These are phyloP conservation scores for Melanerpes aurifrons DNA, from an alignment of 2,113 vertebrate species.

Conservation along the genomic window DNA sequence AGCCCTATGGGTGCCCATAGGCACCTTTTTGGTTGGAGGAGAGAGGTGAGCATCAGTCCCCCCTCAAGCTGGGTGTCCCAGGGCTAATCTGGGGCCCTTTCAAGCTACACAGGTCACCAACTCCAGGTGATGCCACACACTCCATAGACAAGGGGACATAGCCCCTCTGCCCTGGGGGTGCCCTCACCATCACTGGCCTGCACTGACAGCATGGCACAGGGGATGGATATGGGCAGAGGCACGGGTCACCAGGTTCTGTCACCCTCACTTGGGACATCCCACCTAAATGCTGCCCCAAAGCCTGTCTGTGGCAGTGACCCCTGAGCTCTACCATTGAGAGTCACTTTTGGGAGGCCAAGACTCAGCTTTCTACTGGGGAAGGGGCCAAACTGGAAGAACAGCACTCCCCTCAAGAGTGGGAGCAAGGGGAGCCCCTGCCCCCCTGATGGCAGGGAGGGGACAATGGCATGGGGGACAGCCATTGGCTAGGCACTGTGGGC, in stretches of 20 bases:
- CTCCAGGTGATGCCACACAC: too few species aligned
- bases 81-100: too few species aligned
- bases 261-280: background rate
- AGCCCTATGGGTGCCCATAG: background rate
- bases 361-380: background rate
- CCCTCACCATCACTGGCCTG: background rate
- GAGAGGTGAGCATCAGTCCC: background rate
- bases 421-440: background rate
- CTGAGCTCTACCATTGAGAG: background rate
- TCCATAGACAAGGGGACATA: accelerated
- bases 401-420: accelerated
- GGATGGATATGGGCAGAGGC: accelerated
- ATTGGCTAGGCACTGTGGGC: accelerated
- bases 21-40: background rate
- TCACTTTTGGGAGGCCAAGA: background rate
- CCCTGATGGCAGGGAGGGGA: accelerated
- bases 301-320: background rate
- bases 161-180: background rate
- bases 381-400: background rate
- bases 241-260: background rate
- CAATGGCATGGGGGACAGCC: too few species aligned
- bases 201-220: accelerated
- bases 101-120: background rate
- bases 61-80: background rate
- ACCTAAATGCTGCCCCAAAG: background rate